Evolutionary conservation across 2,888 invertebrate genomes (phyloP), one percentile per base, ranked within the genome.

Genomic region (Gasteruption jaculator): DNA sequence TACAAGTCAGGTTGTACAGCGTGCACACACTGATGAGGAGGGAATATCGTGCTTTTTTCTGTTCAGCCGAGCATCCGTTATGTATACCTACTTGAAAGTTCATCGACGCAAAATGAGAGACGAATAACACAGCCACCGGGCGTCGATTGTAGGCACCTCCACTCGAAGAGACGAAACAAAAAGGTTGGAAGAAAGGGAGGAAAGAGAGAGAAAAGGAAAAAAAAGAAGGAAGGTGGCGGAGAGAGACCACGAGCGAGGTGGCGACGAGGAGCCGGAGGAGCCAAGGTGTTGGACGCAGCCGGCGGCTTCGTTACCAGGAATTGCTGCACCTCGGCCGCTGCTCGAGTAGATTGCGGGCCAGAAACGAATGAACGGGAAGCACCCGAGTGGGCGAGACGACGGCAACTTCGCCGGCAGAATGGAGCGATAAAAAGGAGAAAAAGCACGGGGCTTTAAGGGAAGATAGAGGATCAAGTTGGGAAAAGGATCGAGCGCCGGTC

Each of bases 301-400:
- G 47, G 32, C 31, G 40, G 47, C 50, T 50, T 50, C 50, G 38
- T 50, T 50, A 50, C 46, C 46, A 40, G 21, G 35, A 42, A 49
- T 47, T 46, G 47, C 49, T 49, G 44, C 42, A 38, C 18, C 41
- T 39, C 31, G 49, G 41, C 40, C 45, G 38, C n/a, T n/a, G n/a
- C n/a, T n/a, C n/a, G 40, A 39, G 36, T 36, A 44, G 44, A 49
- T 49, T 49, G 49, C n/a, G n/a, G n/a, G n/a, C n/a, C n/a, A n/a
- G n/a, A n/a, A n/a, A n/a, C n/a, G n/a, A n/a, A n/a, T n/a, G n/a
- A n/a, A n/a, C n/a, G n/a, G n/a, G n/a, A n/a, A n/a, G n/a, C n/a
- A n/a, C n/a, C n/a, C n/a, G n/a, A n/a, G n/a, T n/a, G n/a, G n/a
- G n/a, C n/a, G n/a, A n/a, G n/a, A n/a, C n/a, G n/a, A n/a, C n/a